Conservation (phyloP, 2,888 invertebrate genomes). For the Sepiola atlantica region DNA sequence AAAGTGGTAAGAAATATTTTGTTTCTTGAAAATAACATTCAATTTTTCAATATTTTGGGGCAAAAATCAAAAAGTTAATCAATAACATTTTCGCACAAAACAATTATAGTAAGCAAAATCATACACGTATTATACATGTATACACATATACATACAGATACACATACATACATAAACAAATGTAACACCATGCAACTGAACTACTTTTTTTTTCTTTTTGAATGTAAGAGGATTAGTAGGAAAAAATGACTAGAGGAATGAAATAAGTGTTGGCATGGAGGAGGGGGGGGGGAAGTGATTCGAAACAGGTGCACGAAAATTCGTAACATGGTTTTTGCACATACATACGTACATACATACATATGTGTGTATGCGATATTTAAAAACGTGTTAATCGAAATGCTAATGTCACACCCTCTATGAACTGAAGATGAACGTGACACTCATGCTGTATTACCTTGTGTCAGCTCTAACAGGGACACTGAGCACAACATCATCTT, state of each 20-base stretch:
- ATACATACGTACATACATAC: no score
- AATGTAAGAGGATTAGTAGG: neutral
- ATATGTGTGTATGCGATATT: neutral
- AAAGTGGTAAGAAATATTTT: neutral
- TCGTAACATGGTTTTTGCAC: neutral
- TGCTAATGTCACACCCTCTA: no score
- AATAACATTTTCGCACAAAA: slow-evolving; percentile 11
- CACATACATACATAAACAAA: neutral
- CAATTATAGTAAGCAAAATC: neutral
- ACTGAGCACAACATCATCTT: no score
- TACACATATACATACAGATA: slow-evolving; percentile 32
- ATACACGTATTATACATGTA: neutral
- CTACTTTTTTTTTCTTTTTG: neutral
- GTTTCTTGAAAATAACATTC: no score
- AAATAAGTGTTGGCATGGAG: neutral
- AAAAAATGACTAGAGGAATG: neutral
- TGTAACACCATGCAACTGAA: neutral
- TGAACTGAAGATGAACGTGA: no score
- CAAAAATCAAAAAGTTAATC: neutral
- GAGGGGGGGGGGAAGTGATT: neutral
- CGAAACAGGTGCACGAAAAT: neutral
- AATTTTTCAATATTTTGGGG: no score
- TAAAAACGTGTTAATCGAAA: no score
- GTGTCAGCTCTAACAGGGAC: no score
- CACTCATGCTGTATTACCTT: no score